Conservation (phyloP, 2,797 vertebrate species). For the Loris lydekkerianus region DNA sequence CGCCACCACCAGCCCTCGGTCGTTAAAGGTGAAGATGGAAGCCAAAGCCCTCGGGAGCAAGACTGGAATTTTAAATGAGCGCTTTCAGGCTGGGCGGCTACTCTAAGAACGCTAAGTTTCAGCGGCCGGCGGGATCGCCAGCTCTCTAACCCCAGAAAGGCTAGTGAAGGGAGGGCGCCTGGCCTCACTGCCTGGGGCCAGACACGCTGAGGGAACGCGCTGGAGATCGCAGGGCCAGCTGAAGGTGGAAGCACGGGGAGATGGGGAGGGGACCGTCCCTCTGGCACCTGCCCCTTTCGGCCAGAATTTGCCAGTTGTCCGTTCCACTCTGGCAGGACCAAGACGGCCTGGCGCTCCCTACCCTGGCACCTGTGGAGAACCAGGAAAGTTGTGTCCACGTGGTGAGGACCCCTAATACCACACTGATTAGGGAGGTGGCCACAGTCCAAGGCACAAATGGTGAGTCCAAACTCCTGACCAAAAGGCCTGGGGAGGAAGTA, state of each 20-base stretch:
- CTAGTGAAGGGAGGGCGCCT: background rate
- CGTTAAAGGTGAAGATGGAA: conserved; percentile 54
- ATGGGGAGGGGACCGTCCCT: too few species aligned
- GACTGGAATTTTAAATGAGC: conserved; percentile 10
- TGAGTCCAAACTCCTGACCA: background rate
- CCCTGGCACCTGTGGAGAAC: background rate
- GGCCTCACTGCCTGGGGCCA: background rate
- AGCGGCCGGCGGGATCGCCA: background rate
- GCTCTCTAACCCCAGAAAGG: background rate
- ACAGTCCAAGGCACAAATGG: background rate
- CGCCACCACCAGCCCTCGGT: background rate
- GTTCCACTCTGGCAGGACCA: background rate
- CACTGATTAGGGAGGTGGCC: background rate
- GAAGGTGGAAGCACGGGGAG: background rate
- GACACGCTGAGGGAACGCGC: background rate
- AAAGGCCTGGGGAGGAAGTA: background rate
- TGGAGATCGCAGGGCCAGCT: background rate
- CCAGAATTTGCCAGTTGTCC: background rate
- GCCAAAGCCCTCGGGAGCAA: background rate
- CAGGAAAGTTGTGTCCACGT: background rate
- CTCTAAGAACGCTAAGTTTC: background rate
- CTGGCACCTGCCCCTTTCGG: too few species aligned
- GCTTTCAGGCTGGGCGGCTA: background rate
- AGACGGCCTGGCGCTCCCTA: background rate
- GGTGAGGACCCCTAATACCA: background rate